A percentile compares a stretch with the other conserved stretches of the same genome.
phyloP scores from a whole-genome alignment of 2,797 vertebrate species.

The Iguana delicatissima region DNA sequence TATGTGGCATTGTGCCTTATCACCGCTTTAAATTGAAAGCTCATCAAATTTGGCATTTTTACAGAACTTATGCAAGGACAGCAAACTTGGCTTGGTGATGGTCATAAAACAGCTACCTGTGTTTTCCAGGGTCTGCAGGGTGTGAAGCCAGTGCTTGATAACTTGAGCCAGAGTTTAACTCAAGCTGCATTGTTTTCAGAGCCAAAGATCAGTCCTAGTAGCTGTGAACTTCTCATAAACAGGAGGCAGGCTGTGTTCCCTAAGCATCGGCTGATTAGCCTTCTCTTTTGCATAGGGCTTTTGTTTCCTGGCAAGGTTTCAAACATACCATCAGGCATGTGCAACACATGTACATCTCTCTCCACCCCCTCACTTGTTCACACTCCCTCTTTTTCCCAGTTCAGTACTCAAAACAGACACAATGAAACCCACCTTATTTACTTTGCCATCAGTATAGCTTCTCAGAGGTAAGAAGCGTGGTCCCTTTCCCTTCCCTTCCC shows the following conservation, averaged over 20 bases:
- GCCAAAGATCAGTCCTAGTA: neutral
- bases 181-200: neutral
- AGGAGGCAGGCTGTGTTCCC: neutral
- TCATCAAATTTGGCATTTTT: neutral
- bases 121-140: neutral
- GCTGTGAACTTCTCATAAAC: too few species aligned
- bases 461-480: too few species aligned
- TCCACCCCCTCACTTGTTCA: neutral
- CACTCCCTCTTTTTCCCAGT: too few species aligned
- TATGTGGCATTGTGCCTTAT: constrained; percentile 1
- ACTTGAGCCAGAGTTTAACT: neutral
- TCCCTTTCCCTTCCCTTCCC: neutral
- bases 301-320: neutral
- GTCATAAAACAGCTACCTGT: neutral
- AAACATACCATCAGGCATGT: neutral
- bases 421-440: neutral
- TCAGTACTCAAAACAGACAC: neutral
- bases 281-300: neutral
- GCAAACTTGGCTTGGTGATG: neutral
- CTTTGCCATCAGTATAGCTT: neutral
- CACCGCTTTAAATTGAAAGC: neutral
- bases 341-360: too few species aligned
- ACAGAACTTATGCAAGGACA: neutral
- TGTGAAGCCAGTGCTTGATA: neutral
- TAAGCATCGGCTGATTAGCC: neutral